Evolutionary conservation across 2,113 vertebrate genomes (phyloP), one percentile per base, ranked within the genome.

Genomic region (Daboia siamensis): DNA sequence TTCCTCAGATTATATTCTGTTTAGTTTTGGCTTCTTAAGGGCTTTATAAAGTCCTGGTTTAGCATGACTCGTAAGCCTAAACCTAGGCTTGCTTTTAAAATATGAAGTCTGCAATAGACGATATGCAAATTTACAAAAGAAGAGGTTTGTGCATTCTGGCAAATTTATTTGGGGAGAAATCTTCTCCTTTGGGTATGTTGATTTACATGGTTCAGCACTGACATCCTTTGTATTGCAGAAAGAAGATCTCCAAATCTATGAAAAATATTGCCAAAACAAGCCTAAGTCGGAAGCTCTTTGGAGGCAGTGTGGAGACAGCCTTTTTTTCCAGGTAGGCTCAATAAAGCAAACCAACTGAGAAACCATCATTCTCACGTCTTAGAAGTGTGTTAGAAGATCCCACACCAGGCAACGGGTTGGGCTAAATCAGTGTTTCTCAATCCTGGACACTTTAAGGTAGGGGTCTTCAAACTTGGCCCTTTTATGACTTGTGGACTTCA

Each of bases 211-310:
- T 10, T 94, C 85, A 33, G 29, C 2, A 44, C 23, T 52, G n/a
- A 17, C 13, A 39, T 95, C 26, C 21, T 95, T 95, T 96, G 90
- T 96, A 90, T 90, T 97, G 29, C 96, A 99, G 99, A 99, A 99
- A 97, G 99, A 99, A 96, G 98, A 99, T 93, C 98, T 99, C 90
- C 98, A 99, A 96, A 98, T 99, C 95, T 99, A 99, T 96, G 98
- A 99, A 96, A 99, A 98, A 94, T 99, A 99, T 95, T 99, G 99
- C 96, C 98, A 99, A 96, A 99, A 99, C 94, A 99, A 99, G 91
- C 99, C 98, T 1, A 98, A 98, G 64, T 99, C 99, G n/a, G 98
- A 98, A 96, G 98, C 98, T 69, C 97, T 99, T 86, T 99, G 99
- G 99, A 98, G 98, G 86, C 99, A 99, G 87, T 99, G 98, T 97